Evolutionary conservation across 2,888 invertebrate species (phyloP).

Genomic region (Tenthredo scrophulariae): DNA sequence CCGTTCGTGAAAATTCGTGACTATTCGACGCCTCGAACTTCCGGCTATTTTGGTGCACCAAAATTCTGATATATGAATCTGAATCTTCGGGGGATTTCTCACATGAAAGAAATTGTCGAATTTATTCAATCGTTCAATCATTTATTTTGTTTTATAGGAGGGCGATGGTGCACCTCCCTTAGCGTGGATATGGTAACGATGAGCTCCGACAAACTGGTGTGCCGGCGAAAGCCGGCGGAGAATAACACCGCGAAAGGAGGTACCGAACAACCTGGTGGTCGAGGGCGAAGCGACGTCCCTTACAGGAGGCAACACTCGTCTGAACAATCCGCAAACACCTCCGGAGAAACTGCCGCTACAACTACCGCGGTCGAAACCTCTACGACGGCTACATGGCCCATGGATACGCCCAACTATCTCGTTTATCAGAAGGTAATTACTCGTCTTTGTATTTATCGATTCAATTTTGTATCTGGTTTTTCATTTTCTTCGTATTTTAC

Average conservation of each 20-base stretch:
- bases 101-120: neutral
- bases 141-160: constrained; percentile 70
- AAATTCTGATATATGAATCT: no score
- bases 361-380: constrained; percentile 76
- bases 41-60: neutral
- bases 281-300: constrained; percentile 60
- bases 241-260: constrained; percentile 75
- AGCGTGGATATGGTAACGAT: constrained; percentile 84
- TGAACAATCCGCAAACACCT: constrained; percentile 66
- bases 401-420: constrained; percentile 93
- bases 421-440: constrained; percentile 90
- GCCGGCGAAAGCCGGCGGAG: constrained; percentile 81
- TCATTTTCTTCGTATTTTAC: neutral
- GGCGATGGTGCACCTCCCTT: constrained; percentile 81
- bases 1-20: neutral
- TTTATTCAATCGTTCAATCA: neutral
- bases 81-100: neutral
- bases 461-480: neutral
- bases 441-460: neutral
- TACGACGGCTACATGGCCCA: constrained; percentile 81
- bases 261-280: constrained; percentile 64
- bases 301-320: constrained; percentile 59
- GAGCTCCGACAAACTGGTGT: constrained; percentile 83
- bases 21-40: neutral
- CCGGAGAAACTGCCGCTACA: constrained; percentile 60